Percentiles rank a stretch among this genome's conserved stretches.
These are phyloP conservation scores for Furcula furcula DNA, from an alignment of 2,888 invertebrate species.

Conservation along the genomic window DNA sequence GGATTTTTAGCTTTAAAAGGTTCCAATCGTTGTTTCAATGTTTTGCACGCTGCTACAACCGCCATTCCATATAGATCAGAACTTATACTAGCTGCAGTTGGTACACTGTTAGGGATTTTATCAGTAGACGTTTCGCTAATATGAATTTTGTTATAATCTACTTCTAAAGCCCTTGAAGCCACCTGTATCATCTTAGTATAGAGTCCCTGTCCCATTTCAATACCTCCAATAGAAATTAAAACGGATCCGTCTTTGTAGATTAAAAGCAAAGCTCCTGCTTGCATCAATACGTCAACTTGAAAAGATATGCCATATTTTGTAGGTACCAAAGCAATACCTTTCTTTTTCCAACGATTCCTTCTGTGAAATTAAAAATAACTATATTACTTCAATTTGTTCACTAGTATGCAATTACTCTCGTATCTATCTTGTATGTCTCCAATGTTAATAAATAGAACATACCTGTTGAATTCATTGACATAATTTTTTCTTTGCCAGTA, in stretches of 20 bases:
- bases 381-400: too few relatives aligned
- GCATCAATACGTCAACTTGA: conserved; percentile 84
- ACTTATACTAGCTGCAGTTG: conserved; percentile 89
- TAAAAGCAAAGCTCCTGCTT: conserved; percentile 89
- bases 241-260: conserved; percentile 91
- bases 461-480: conserved; percentile 87
- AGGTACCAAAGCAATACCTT: conserved; percentile 87
- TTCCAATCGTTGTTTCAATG: conserved; percentile 83
- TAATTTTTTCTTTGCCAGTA: conserved; percentile 82
- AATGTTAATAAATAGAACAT: too few relatives aligned
- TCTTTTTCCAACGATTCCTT: conserved; percentile 87
- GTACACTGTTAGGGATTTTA: conserved; percentile 90
- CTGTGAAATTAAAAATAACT: conserved; percentile 61
- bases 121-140: conserved; percentile 89
- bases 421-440: too few relatives aligned
- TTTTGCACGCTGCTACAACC: conserved; percentile 87
- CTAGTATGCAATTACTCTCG: too few relatives aligned
- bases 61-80: conserved; percentile 93
- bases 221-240: conserved; percentile 89
- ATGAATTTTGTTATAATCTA: conserved; percentile 84
- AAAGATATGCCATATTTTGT: conserved; percentile 90
- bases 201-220: conserved; percentile 96
- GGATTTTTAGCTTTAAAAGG: conserved; percentile 86
- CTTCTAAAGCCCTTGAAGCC: conserved; percentile 84
- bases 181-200: conserved; percentile 95